Evolutionary conservation across 1,140 invertebrate genomes (phyloP).

Genomic region (Nomia melanderi): DNA sequence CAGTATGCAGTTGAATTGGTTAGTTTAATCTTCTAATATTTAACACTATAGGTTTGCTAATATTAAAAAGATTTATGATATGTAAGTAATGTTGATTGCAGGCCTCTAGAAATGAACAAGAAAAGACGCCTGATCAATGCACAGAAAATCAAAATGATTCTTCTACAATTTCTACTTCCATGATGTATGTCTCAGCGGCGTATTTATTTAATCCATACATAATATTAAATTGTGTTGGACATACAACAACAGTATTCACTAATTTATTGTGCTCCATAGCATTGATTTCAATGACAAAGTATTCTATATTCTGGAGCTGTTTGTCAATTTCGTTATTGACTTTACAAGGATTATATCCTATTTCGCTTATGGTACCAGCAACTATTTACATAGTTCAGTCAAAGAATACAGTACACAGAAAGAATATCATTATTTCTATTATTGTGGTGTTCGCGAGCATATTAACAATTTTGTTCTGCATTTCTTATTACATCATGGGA

Average conservation of each 20-base stretch:
- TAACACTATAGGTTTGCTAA: constrained; percentile 4
- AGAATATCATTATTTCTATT: constrained; percentile 60
- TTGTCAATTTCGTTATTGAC: constrained; percentile 88
- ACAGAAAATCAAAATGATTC: constrained; percentile 45
- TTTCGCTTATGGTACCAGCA: constrained; percentile 91
- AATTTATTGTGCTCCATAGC: constrained; percentile 90
- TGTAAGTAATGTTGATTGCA: constrained; percentile 51
- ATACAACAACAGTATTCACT: constrained; percentile 94
- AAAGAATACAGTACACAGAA: constrained; percentile 59
- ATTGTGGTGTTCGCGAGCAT: constrained; percentile 72
- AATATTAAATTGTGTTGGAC: constrained; percentile 93
- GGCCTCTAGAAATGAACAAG: constrained; percentile 59
- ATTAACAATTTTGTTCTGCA: constrained; percentile 66
- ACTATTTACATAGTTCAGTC: constrained; percentile 81
- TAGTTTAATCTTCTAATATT: constrained; percentile 65
- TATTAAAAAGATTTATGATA: constrained; percentile 1
- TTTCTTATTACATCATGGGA: constrained; percentile 74
- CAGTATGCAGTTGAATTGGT: constrained; percentile 85
- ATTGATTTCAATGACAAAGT: constrained; percentile 86
- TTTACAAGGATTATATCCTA: constrained; percentile 93
- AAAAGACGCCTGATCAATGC: constrained; percentile 40
- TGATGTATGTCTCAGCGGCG: constrained; percentile 87
- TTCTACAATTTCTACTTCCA: constrained; percentile 54
- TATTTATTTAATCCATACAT: constrained; percentile 97
- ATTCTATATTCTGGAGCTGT: constrained; percentile 83